phyloP scores from a whole-genome alignment of 2,797 vertebrate species.

The Enteromius mattozi region DNA sequence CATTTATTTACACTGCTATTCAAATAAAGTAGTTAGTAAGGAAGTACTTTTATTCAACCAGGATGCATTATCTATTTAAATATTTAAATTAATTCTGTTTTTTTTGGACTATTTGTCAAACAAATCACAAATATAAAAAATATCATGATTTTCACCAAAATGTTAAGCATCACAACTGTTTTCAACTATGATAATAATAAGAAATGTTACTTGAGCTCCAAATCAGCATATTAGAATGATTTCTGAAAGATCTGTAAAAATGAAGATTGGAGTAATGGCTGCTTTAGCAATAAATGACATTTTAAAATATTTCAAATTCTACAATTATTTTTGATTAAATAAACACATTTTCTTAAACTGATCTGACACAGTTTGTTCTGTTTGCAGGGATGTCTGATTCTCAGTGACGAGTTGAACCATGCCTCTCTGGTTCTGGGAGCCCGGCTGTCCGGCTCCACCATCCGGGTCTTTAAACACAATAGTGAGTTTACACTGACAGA shows the following conservation, averaged over 20 bases:
- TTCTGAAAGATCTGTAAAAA: background rate
- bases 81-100: background rate
- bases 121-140: background rate
- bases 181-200: background rate
- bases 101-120: background rate
- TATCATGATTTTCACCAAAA: background rate
- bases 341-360: background rate
- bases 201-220: background rate
- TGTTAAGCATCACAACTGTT: background rate
- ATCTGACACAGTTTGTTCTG: constrained; percentile 40
- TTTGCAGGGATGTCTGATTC: constrained; percentile 91
- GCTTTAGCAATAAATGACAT: background rate
- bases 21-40: background rate
- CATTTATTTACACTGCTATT: background rate
- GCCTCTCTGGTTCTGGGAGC: constrained; percentile 90
- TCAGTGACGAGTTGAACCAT: constrained; percentile 96
- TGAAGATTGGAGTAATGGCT: background rate
- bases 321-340: background rate
- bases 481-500: constrained; percentile 80
- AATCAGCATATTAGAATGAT: background rate
- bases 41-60: background rate
- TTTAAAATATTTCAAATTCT: background rate
- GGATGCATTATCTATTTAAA: background rate
- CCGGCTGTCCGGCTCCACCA: constrained; percentile 89
- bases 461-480: constrained; percentile 95